A percentile compares a stretch with the other conserved stretches of the same genome.
Conservation (phyloP, 2,113 vertebrate species). For the Naja naja region DNA sequence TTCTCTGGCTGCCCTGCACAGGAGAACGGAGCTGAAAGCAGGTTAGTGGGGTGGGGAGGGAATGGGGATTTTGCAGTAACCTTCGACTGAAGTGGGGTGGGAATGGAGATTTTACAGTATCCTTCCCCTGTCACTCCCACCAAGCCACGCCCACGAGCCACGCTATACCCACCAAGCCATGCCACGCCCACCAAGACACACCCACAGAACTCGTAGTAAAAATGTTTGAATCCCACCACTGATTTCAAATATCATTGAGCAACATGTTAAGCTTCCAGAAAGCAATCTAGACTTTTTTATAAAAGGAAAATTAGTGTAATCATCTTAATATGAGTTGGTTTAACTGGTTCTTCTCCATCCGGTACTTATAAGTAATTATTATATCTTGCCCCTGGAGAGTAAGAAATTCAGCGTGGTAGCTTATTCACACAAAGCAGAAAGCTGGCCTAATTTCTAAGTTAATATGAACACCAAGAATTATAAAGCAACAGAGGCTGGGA, state of each 20-base stretch:
- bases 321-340: background rate
- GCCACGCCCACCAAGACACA: no score
- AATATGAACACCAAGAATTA: background rate
- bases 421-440: background rate
- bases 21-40: no score
- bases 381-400: background rate
- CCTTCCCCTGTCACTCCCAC: no score
- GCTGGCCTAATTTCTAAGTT: background rate
- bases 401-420: background rate
- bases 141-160: no score
- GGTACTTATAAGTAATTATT: background rate
- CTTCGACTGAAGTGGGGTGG: no score
- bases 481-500: background rate
- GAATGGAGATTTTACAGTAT: no score
- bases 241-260: background rate
- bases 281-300: background rate
- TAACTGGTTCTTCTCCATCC: background rate
- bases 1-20: no score
- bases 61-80: no score
- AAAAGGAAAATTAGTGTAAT: background rate
- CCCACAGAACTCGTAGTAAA: no score
- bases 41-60: no score
- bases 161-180: no score
- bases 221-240: no score
- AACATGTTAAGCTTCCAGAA: background rate